Evolutionary conservation across 2,113 vertebrate genomes (phyloP), one percentile per base, ranked within the genome.

Genomic region (Clarias batrachus): DNA sequence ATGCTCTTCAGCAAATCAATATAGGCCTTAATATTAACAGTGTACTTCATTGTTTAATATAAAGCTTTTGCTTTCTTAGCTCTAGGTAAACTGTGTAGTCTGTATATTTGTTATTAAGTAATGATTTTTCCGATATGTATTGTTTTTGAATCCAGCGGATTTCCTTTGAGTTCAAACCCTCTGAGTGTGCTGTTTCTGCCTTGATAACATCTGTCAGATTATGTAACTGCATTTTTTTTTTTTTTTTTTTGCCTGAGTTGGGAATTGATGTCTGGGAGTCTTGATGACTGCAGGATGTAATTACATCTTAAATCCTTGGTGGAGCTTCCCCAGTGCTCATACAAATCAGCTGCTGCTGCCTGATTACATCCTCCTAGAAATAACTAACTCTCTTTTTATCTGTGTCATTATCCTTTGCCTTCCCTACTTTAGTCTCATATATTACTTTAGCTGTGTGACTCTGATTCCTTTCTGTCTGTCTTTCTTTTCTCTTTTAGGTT

Each of bases 271-370:
- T 60, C 82, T 84, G 82, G 33, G 23, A 84, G 30, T 71, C 82
- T 30, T 83, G 48, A 71, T 83, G 63, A 83, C 52, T 56, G 14
- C 82, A 73, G 66, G 82, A 84, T n/a, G 68, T 74, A 73, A 84
- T 84, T 84, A 84, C 62, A 68, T 82, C 62, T 82, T 63, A 82
- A 82, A 82, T 66, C 81, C 62, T 68, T 65, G 81, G 81, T 68
- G 63, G 62, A 66, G 81, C 63, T 82, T 82, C 41, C 81, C 81
- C 23, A 71, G 17, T 54, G n/a, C 27, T 83, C 82, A 83, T 52
- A 70, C 65, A 83, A 68, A 70, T 71, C 63, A 71, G 52, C 82
- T 71, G 52, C 66, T 83, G 65, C 81, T 71, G 48, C 66, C 54
- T 82, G 82, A 83, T 83, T 83, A 83, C 66, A 73, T 71, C 52